Base-by-base conservation (phyloP, 2,888 invertebrate genomes). In the Laothoe populi region DNA sequence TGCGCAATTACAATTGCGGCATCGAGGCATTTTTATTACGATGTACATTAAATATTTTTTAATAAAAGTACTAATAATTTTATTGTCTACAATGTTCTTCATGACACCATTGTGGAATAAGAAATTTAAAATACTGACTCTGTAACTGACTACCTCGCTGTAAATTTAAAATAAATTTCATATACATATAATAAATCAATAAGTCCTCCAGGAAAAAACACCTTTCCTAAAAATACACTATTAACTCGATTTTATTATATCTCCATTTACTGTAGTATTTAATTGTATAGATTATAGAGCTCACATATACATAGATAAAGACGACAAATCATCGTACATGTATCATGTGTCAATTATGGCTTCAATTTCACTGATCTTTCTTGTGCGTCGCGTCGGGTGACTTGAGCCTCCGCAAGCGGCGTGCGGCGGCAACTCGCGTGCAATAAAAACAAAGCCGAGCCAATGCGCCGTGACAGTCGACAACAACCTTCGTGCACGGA, bases 381-480 rank as follows among this genome's bases (percentile, higher is more conserved):
- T 59, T 48, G 59, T 60, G 35, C 49, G 57, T 57, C 53, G 61
- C 26, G 49, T 57, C 48, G 53, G 31, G 53, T 35, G 45, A 53
- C 53, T 53, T 31, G 31, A 16, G 16, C 10, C 53, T 31, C 31
- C 8, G 31, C 53, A 35, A 57, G 21, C 23, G 23, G 11, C 62
- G 64, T 60, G 74, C 74, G 73, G 76, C 69, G 61, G 66, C 70
- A 72, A 75, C 76, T 79, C 79, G 84, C 82, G 83, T 82, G 83
- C 77, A 83, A 82, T 90, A 86, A 87, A 89, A 90, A 87, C 88
- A 83, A 87, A 84, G 78, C 81, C 79, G 77, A 77, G 69, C 69
- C 78, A 75, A 72, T 75, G 73, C 71, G 69, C 76, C 81, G 86
- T 82, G 86, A 86, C 92, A 92, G 92, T 92, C 87, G 82, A 75